Percentiles rank a stretch among this genome's conserved stretches.
These are phyloP conservation scores for Harpalus rufipes DNA, from an alignment of 2,888 invertebrate species.

Conservation along the genomic window DNA sequence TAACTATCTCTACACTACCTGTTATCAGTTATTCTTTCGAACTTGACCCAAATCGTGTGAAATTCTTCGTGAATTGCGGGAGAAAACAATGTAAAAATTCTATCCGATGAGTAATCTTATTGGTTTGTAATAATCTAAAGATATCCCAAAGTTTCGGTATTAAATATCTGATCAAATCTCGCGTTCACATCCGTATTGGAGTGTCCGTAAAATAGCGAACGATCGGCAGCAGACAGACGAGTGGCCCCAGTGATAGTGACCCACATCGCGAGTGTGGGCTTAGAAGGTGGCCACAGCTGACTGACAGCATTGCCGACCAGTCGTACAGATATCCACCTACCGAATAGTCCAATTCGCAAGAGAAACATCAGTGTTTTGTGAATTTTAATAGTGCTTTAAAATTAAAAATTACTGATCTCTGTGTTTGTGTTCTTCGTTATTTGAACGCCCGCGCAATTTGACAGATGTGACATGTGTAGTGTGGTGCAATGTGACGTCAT, in stretches of 20 bases:
- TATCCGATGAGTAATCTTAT: neutral
- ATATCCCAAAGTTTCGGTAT: neutral
- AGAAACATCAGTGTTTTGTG: neutral
- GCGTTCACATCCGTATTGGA: slow-evolving; percentile 16
- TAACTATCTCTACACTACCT: neutral
- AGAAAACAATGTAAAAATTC: neutral
- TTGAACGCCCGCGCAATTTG: slow-evolving; percentile 41
- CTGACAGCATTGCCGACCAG: slow-evolving; percentile 47
- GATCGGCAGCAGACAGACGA: slow-evolving; percentile 24
- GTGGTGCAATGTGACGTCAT: slow-evolving; percentile 44
- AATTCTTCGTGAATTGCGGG: neutral
- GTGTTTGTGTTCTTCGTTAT: neutral
- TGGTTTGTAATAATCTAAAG: neutral
- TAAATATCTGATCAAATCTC: neutral
- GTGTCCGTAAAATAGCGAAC: slow-evolving; percentile 52
- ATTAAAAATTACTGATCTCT: neutral
- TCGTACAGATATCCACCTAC: slow-evolving; percentile 33
- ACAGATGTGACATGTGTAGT: slow-evolving; percentile 35
- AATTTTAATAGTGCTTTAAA: neutral
- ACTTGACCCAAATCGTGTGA: neutral
- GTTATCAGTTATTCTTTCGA: slow-evolving; percentile 6
- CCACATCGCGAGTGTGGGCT: slow-evolving; percentile 63
- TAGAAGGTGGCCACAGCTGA: slow-evolving; percentile 63
- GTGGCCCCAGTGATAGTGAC: slow-evolving; percentile 66
- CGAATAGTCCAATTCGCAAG: neutral